Evolutionary conservation across 1,140 invertebrate genomes (phyloP).

Genomic region (Ceratina australensis): DNA sequence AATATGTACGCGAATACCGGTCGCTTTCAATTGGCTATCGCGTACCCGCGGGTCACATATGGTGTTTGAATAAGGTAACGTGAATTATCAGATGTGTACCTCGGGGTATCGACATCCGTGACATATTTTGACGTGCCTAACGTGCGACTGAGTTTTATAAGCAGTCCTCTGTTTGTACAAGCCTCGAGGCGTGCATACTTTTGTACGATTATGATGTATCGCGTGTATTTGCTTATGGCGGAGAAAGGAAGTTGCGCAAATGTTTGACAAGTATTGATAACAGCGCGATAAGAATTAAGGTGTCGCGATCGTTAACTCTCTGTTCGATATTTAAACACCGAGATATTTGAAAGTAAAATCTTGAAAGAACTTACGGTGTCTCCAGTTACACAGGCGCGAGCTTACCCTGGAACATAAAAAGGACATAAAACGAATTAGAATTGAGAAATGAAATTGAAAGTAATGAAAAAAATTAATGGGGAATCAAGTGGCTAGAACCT

Average conservation of each 20-base stretch:
- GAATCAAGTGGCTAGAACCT: background rate
- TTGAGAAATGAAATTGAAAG: background rate
- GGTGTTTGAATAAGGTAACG: background rate
- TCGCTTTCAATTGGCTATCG: background rate
- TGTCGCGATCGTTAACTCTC: background rate
- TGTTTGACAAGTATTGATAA: conserved; percentile 4
- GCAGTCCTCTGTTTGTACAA: background rate
- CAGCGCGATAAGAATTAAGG: background rate
- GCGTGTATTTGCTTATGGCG: background rate
- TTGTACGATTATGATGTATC: too few relatives aligned
- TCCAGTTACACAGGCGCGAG: too few relatives aligned
- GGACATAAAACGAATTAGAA: background rate
- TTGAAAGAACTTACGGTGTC: too few relatives aligned
- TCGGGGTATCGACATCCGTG: too few relatives aligned
- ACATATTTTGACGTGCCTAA: too few relatives aligned
- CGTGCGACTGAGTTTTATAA: background rate
- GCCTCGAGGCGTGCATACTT: too few relatives aligned
- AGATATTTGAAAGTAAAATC: too few relatives aligned
- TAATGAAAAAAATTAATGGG: background rate
- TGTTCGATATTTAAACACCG: too few relatives aligned
- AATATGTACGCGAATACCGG: background rate
- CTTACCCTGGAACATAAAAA: conserved; percentile 37
- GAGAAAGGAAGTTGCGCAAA: background rate
- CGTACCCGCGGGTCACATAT: background rate
- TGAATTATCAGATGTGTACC: background rate